phyloP scores from a whole-genome alignment of 2,888 invertebrate genomes.

The Lithophane semibrunnea region DNA sequence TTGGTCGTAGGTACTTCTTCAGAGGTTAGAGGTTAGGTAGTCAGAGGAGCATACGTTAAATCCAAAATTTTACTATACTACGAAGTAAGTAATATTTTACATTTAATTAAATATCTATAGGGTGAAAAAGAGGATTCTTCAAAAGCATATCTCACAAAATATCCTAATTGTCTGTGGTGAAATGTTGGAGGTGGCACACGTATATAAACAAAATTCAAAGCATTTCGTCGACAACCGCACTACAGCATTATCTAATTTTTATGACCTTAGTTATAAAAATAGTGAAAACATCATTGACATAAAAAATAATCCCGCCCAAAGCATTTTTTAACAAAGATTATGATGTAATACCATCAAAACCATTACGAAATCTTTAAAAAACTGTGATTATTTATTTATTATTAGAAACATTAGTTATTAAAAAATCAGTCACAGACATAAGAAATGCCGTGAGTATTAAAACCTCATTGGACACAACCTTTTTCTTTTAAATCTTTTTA shows the following conservation, averaged over 20 bases:
- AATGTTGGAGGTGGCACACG: not conserved
- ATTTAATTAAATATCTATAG: not conserved
- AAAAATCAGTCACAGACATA: conserved; percentile 46
- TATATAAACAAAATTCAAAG: not conserved
- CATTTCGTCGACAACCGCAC: not conserved
- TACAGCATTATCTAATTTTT: not conserved
- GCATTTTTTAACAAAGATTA: conserved; percentile 12
- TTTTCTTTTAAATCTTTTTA: conserved; percentile 53
- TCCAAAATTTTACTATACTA: not conserved
- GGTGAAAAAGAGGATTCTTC: not conserved
- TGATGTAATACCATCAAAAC: conserved; percentile 18
- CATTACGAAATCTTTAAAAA: conserved; percentile 6
- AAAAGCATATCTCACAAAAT: not conserved
- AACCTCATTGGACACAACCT: conserved; percentile 55
- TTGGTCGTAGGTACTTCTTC: too few relatives aligned
- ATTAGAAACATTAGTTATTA: conserved; percentile 34
- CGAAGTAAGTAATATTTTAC: too few relatives aligned
- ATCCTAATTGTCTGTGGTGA: not conserved
- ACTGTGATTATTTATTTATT: conserved; percentile 45
- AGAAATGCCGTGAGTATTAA: conserved; percentile 40
- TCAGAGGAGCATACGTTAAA: not conserved
- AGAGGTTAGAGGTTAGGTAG: not conserved
- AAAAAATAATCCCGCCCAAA: conserved; percentile 13
- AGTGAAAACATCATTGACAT: not conserved
- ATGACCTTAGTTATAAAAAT: conserved; percentile 8